Evolutionary conservation across 1,140 invertebrate genomes (phyloP).

Genomic region (Zaprionus davidi): DNA sequence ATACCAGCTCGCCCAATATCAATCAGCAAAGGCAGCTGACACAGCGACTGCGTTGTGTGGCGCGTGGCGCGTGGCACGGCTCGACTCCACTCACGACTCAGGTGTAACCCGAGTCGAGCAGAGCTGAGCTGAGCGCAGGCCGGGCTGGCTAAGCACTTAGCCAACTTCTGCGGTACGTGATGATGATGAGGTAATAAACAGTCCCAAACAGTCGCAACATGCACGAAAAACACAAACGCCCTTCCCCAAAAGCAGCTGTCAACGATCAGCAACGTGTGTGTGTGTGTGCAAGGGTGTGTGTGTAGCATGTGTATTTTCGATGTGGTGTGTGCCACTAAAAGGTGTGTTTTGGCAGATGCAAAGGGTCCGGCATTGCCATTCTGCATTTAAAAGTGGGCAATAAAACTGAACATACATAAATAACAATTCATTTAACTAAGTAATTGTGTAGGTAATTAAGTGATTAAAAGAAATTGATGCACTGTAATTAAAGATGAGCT

Average conservation of each 20-base stretch:
- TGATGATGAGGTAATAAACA: constrained; percentile 75
- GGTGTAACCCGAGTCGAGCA: constrained; percentile 60
- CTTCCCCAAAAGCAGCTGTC: constrained; percentile 63
- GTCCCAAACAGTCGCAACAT: constrained; percentile 50
- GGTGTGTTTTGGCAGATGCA: constrained; percentile 41
- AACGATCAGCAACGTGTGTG: constrained; percentile 17
- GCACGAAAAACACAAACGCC: constrained; percentile 17
- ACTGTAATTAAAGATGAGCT: background rate
- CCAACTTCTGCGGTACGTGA: constrained; percentile 68
- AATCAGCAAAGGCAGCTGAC: constrained; percentile 63
- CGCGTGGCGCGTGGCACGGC: constrained; percentile 36
- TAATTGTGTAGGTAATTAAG: background rate
- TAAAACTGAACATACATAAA: constrained; percentile 1
- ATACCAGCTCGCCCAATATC: constrained; percentile 69
- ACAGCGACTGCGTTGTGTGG: constrained; percentile 50
- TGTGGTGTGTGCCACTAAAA: constrained; percentile 13
- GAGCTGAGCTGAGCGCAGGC: background rate
- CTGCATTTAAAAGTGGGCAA: constrained; percentile 25
- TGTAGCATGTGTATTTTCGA: constrained; percentile 1
- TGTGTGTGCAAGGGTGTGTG: background rate
- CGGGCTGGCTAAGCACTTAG: constrained; percentile 26
- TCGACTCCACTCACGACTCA: constrained; percentile 27
- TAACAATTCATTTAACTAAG: background rate
- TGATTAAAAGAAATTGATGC: background rate
- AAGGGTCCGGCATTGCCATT: constrained; percentile 29